Evolutionary conservation across 2,113 vertebrate species (phyloP).

Genomic region (Rhabdornis inornatus): DNA sequence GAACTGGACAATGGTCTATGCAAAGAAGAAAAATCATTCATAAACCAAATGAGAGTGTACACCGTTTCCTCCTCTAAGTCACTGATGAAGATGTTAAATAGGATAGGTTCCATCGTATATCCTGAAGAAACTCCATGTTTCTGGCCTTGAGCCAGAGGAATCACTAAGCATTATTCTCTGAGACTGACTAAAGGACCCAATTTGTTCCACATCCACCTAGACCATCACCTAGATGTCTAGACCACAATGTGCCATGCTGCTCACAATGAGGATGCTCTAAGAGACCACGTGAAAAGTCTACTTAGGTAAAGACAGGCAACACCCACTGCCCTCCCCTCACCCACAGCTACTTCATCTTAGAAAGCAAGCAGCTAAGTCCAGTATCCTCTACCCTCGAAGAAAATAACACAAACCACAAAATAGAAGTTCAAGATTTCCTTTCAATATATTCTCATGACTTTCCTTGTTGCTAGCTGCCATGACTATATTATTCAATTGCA

Average conservation of each 20-base stretch:
- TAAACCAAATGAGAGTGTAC: neutral
- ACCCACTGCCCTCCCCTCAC: neutral
- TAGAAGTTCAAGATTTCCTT: neutral
- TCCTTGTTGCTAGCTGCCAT: neutral
- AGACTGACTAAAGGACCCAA: neutral
- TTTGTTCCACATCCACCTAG: neutral
- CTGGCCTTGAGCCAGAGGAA: neutral
- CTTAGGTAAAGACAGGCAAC: neutral
- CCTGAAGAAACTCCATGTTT: neutral
- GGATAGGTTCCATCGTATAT: neutral
- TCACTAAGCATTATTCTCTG: neutral
- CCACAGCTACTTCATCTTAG: neutral
- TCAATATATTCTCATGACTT: neutral
- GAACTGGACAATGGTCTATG: neutral
- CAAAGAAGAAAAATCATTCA: neutral
- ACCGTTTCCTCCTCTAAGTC: neutral
- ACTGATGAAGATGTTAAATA: neutral
- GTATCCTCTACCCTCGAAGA: neutral
- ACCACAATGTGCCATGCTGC: neutral
- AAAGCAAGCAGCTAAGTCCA: neutral
- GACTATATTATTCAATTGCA: neutral
- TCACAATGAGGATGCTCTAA: neutral
- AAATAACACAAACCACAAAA: neutral
- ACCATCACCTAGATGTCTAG: neutral
- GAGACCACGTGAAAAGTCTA: neutral